These are phyloP conservation scores for Luperina testacea DNA, from an alignment of 2,888 invertebrate species.

Conservation along the genomic window DNA sequence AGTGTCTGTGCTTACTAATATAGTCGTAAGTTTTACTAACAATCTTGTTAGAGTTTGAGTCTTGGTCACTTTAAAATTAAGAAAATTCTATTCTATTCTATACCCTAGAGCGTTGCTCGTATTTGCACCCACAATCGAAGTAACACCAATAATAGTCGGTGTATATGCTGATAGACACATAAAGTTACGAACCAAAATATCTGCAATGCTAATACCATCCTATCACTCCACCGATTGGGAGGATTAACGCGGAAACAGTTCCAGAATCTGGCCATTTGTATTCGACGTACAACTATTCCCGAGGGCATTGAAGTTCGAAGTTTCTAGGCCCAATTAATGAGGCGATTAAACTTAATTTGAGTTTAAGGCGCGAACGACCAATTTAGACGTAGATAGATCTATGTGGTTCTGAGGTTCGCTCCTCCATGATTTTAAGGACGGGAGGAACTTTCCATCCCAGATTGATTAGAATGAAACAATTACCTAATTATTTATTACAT, in stretches of 20 bases:
- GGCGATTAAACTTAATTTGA: constrained; percentile 86
- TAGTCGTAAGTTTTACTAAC: no score
- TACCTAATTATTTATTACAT: background rate
- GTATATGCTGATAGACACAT: constrained; percentile 14
- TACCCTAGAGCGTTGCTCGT: background rate
- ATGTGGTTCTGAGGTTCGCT: constrained; percentile 40
- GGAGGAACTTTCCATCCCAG: constrained; percentile 11
- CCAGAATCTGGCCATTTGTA: constrained; percentile 81
- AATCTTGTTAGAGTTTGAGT: no score
- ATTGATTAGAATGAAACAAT: constrained; percentile 19
- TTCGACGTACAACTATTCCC: constrained; percentile 76
- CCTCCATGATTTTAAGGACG: constrained; percentile 43
- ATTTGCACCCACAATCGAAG: background rate
- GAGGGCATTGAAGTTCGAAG: constrained; percentile 80
- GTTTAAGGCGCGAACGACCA: constrained; percentile 82
- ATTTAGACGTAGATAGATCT: constrained; percentile 69
- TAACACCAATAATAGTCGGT: background rate
- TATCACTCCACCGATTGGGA: constrained; percentile 59
- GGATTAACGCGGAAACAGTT: constrained; percentile 68
- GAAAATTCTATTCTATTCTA: no score
- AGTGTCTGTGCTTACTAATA: no score
- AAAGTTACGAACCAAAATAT: constrained; percentile 47
- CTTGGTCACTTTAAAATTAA: no score
- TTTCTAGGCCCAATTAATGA: constrained; percentile 86
- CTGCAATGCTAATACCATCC: constrained; percentile 60